These are phyloP conservation scores for Ariolimax columbianus DNA, from an alignment of 2,888 invertebrate species.

Conservation along the genomic window DNA sequence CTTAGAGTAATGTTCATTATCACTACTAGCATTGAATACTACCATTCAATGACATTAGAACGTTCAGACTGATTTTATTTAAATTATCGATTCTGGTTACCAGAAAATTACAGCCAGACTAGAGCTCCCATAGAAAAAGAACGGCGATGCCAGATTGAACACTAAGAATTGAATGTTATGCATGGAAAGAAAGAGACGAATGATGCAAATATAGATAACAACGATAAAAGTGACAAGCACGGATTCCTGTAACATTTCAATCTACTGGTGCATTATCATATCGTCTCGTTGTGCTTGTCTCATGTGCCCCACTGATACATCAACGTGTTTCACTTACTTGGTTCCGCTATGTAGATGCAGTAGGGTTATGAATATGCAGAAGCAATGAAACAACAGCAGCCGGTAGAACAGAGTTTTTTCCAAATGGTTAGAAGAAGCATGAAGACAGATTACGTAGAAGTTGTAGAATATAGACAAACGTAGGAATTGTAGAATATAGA, in stretches of 20 bases:
- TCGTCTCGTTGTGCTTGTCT: background rate
- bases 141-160: no score
- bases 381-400: background rate
- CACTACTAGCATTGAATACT: no score
- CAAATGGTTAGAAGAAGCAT: background rate
- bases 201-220: background rate
- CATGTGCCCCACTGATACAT: background rate
- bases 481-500: no score
- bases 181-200: no score
- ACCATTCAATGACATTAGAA: no score
- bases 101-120: no score
- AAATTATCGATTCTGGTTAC: no score
- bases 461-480: no score
- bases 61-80: no score
- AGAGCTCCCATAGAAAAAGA: no score
- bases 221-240: background rate
- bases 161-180: no score
- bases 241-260: background rate
- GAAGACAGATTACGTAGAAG: background rate
- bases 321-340: background rate
- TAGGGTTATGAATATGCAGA: background rate
- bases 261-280: background rate
- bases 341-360: background rate
- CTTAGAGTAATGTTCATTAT: no score
- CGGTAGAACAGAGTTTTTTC: background rate